Evolutionary conservation across 2,797 vertebrate genomes (phyloP), one percentile per base, ranked within the genome.

Genomic region (Discoglossus pictus): DNA sequence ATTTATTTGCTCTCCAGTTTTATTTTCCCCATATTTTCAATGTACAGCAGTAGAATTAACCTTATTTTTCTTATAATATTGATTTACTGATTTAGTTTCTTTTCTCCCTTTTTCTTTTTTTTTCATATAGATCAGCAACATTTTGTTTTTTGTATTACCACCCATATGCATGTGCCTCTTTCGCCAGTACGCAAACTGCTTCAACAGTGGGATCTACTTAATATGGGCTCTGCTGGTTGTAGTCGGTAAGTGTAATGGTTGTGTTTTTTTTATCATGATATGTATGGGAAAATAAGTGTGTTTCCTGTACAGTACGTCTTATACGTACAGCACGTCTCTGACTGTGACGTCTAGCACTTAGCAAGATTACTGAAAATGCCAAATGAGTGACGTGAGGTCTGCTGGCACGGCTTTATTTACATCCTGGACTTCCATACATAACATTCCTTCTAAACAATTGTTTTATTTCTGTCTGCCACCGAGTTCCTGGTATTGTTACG

Each of bases 171-270:
- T 99, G 95, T 95, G 89, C 83, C 89, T 99, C 77, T 99, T 98
- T 74, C 93, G 91, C 70, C 94, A 98, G 79, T 99, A 99, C 1
- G 97, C 97, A 65, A 88, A 91, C 59, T 97, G 92, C 85, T 99
- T 99, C 93, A 99, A 98, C 93, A 98, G 91, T 62, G 97, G 96
- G 78, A 99, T 99, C 83, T 96, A 99, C 86, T 89, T 99, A 79
- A 99, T 99, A 80, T 99, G 97, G 97, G 90, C 86, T 68, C 93
- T 99, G 1, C 91, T 99, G 4, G 94, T 99, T 48, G 89, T 99
- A 34, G 97, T 99, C 61, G 97, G 97, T 99, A 93, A 96, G 94
- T 94, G 83, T 66, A 2, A 62, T 59, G 5, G 0, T 64, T 51
- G 73, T n/a, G 23, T 35, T 68, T 31, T 44, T 15, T 17, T 65